Conservation (phyloP, 2,797 vertebrate species). For the Gymnoscopelus braueri region DNA sequence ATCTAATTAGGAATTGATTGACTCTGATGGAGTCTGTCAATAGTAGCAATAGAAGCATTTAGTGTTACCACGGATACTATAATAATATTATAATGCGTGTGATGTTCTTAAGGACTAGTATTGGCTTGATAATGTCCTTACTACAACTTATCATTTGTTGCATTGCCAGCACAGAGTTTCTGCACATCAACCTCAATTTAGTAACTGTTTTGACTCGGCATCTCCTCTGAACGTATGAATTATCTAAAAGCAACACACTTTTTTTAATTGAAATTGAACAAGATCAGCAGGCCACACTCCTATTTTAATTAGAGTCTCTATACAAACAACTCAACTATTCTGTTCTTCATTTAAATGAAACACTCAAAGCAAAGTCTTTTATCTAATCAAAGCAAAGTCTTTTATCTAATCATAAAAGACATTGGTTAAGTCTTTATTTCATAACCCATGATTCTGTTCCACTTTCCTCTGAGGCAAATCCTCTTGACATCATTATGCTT, state of each 20-base stretch:
- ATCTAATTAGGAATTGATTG: not conserved
- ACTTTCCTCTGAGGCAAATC: slow-evolving; percentile 16
- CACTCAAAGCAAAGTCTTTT: not conserved
- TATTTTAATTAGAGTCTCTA: not conserved
- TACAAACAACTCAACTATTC: not conserved
- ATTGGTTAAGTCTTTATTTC: slow-evolving; percentile 7
- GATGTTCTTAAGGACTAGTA: not conserved
- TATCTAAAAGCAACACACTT: not conserved
- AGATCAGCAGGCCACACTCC: slow-evolving; percentile 1
- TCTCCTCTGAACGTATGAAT: not conserved
- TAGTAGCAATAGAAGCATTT: slow-evolving; percentile 1
- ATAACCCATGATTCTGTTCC: slow-evolving; percentile 4
- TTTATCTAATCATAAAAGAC: not conserved
- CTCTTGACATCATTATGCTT: slow-evolving; percentile 9
- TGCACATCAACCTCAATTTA: not conserved
- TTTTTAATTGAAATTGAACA: not conserved
- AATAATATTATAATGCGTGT: not conserved
- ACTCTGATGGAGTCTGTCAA: not conserved
- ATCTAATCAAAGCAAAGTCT: not conserved
- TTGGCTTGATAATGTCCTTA: slow-evolving; percentile 1
- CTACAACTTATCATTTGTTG: slow-evolving; percentile 7
- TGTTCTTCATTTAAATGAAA: slow-evolving; percentile 6
- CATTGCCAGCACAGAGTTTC: slow-evolving; percentile 1
- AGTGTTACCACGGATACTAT: not conserved
- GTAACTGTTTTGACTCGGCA: not conserved